Evolutionary conservation across 2,113 vertebrate species (phyloP), one percentile per base, ranked within the genome.

Genomic region (Albula glossodonta): DNA sequence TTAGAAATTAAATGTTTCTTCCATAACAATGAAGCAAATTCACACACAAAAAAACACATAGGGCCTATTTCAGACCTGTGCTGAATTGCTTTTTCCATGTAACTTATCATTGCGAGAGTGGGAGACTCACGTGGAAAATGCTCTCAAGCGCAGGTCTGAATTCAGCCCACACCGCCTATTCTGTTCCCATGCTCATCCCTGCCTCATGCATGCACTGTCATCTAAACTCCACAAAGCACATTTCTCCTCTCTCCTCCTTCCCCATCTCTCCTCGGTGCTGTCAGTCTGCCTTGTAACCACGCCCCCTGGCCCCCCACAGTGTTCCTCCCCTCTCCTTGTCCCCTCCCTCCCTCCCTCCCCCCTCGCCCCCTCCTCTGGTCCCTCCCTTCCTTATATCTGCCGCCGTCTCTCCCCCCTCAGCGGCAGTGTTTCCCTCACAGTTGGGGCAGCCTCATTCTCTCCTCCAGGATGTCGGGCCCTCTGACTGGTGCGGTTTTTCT

Each of bases 401-500:
- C 17, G 41, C 48, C 31, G 12, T 82, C 85, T 88, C 84, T 50
- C 86, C 88, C 87, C 83, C 82, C 86, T 84, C 51, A 84, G 87
- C 85, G 79, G 78, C 87, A 86, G 84, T 41, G 60, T 82, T 60
- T 31, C 85, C 87, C 83, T 89, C 86, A 81, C 80, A 25, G 49
- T 84, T 87, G 66, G 86, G 91, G 91, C 91, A 92, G 91, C 91
- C 91, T 90, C 91, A 91, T 91, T 91, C 90, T 91, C 89, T 88
- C 41, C 87, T 91, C 84, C 90, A 92, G 90, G 90, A 92, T 92
- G 91, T 91, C 90, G 91, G 91, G 91, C 91, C 91, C 90, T 91
- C 86, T 88, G 83, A 90, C 70, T 87, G 88, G 87, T 86, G 87
- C 87, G 70, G 4, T 88, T 51, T 57, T 90, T 17, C 86, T 92